Conservation (phyloP, 2,113 vertebrate genomes). For the Rutilus rutilus region DNA sequence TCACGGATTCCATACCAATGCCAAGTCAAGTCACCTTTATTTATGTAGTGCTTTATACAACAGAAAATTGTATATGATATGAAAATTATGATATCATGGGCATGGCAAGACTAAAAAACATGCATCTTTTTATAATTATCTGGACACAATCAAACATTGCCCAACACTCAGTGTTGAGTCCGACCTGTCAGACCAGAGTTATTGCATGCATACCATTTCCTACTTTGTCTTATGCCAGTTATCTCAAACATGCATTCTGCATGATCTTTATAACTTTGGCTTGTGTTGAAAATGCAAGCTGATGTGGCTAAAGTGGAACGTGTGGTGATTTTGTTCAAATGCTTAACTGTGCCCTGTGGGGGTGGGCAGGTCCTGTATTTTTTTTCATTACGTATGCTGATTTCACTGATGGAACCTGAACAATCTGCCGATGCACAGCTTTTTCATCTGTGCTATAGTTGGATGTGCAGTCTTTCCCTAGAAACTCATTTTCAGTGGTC, state of each 20-base stretch:
- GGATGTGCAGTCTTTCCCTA: neutral
- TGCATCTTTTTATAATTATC: neutral
- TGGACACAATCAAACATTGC: neutral
- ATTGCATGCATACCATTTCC: neutral
- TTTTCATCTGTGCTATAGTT: neutral
- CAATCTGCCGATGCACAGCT: constrained; percentile 15
- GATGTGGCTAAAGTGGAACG: neutral
- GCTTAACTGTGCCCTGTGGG: constrained; percentile 14
- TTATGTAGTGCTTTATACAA: too few species aligned
- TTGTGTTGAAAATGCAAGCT: constrained; percentile 1
- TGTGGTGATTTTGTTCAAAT: constrained; percentile 8
- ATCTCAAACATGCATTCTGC: constrained; percentile 18
- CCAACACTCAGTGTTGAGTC: neutral
- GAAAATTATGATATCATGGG: too few species aligned
- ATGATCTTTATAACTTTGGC: neutral
- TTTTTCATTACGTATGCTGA: constrained; percentile 42
- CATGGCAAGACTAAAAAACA: neutral
- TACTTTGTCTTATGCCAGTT: neutral
- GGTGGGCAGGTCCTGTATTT: neutral
- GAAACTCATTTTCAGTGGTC: too few species aligned
- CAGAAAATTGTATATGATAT: too few species aligned
- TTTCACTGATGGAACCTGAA: constrained; percentile 22
- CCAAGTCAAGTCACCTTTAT: too few species aligned
- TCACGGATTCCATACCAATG: too few species aligned
- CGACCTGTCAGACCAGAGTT: constrained; percentile 1